Conservation (phyloP, 1,140 invertebrate species). For the Odontomachus brunneus region DNA sequence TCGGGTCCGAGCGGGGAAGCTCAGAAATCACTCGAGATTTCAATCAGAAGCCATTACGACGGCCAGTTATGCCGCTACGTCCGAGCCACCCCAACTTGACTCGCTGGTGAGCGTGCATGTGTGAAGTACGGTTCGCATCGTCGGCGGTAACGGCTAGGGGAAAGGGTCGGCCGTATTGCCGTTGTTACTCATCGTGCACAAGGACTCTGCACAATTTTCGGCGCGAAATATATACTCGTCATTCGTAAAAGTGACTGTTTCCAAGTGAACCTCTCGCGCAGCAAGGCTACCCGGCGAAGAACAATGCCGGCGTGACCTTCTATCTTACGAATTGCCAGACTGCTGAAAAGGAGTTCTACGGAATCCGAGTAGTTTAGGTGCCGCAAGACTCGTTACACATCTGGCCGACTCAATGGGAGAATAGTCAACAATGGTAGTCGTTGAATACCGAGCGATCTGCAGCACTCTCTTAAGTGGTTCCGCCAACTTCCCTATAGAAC, state of each 20-base stretch:
- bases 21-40: conserved; percentile 78
- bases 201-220: conserved; percentile 70
- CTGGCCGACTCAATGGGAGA: conserved; percentile 59
- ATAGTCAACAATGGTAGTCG: conserved; percentile 25
- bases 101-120: conserved; percentile 24
- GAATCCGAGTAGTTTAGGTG: conserved; percentile 67
- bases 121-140: conserved; percentile 45
- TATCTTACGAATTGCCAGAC: neutral
- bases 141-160: conserved; percentile 36
- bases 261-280: conserved; percentile 14
- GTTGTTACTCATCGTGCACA: conserved; percentile 67
- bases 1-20: conserved; percentile 18
- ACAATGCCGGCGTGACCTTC: neutral
- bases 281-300: neutral
- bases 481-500: conserved; percentile 60
- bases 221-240: conserved; percentile 48
- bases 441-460: conserved; percentile 57
- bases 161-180: conserved; percentile 59
- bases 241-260: conserved; percentile 11
- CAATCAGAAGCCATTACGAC: conserved; percentile 77
- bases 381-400: conserved; percentile 54
- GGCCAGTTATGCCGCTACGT: conserved; percentile 63
- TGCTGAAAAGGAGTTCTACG: neutral
- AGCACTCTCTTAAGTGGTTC: conserved; percentile 46
- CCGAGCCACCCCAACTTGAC: conserved; percentile 60